phyloP scores from a whole-genome alignment of 1,140 invertebrate species.

The Drosophila sucinea region DNA sequence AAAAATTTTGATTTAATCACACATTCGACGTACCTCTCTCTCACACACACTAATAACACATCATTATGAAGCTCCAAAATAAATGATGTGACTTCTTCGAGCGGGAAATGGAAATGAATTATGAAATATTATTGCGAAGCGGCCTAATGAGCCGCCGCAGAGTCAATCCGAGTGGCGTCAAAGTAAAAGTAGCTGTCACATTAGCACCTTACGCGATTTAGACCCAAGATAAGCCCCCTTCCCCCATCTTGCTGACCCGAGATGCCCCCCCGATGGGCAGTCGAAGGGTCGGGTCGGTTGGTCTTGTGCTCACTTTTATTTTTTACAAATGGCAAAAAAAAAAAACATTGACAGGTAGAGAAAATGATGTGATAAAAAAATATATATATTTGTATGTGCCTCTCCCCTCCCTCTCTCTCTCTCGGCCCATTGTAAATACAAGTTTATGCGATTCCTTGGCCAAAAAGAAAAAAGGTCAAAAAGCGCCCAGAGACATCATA shows the following conservation, averaged over 20 bases:
- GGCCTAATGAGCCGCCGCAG: conserved; percentile 51
- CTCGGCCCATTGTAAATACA: not conserved
- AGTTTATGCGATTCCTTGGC: conserved; percentile 50
- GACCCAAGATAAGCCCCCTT: conserved; percentile 66
- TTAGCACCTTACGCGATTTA: conserved; percentile 74
- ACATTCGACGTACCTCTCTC: conserved; percentile 30
- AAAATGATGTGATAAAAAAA: conserved; percentile 71
- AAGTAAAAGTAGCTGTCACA: conserved; percentile 74
- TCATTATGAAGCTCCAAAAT: conserved; percentile 49
- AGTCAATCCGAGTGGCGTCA: conserved; percentile 20
- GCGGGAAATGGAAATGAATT: conserved; percentile 61
- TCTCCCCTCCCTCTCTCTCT: not conserved
- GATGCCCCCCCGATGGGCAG: not conserved
- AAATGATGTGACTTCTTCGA: conserved; percentile 47
- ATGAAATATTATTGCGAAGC: conserved; percentile 67
- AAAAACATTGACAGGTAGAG: conserved; percentile 62
- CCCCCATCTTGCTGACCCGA: conserved; percentile 28
- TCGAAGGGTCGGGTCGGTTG: conserved; percentile 10
- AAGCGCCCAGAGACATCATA: conserved; percentile 77
- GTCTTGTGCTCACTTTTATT: conserved; percentile 71
- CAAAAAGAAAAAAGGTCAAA: conserved; percentile 64
- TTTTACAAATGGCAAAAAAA: conserved; percentile 70
- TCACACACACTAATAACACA: conserved; percentile 30
- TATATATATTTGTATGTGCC: conserved; percentile 14
- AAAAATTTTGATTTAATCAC: conserved; percentile 4